Percentiles rank a stretch among this genome's conserved stretches.
Evolutionary conservation across 2,113 vertebrate genomes (phyloP).

Genomic region (Galbula dea): DNA sequence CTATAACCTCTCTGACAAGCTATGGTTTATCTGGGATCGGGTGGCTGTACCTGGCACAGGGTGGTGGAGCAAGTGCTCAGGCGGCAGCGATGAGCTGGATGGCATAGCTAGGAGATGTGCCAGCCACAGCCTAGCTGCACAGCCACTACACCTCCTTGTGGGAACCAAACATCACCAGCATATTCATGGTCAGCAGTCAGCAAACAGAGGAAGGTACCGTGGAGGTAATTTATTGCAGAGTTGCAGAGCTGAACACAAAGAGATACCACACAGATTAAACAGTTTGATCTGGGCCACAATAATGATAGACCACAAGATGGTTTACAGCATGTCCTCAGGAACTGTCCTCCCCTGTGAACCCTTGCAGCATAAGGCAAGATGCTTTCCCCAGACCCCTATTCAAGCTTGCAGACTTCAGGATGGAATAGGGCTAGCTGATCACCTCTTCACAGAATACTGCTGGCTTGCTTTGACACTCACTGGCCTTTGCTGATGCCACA

Average conservation of each 20-base stretch:
- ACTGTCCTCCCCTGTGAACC: not conserved
- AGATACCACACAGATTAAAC: not conserved
- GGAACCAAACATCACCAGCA: not conserved
- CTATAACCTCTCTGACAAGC: not conserved
- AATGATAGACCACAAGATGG: not conserved
- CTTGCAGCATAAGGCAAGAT: not conserved
- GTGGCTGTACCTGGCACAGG: not conserved
- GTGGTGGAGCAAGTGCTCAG: not conserved
- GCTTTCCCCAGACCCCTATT: not conserved
- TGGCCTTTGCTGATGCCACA: not conserved
- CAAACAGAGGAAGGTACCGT: not conserved
- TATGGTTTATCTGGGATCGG: fast-evolving
- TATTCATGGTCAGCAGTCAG: not conserved
- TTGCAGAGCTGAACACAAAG: not conserved
- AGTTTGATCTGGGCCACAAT: not conserved
- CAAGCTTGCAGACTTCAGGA: not conserved
- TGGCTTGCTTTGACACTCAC: not conserved
- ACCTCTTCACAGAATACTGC: not conserved
- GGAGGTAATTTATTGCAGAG: not conserved
- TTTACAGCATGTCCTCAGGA: not conserved
- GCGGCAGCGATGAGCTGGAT: fast-evolving
- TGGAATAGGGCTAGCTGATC: not conserved
- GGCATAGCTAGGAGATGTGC: not conserved
- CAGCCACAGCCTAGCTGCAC: not conserved
- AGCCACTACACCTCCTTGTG: fast-evolving